Base-by-base conservation (phyloP, 2,797 vertebrate species). In the Ataeniobius toweri region DNA sequence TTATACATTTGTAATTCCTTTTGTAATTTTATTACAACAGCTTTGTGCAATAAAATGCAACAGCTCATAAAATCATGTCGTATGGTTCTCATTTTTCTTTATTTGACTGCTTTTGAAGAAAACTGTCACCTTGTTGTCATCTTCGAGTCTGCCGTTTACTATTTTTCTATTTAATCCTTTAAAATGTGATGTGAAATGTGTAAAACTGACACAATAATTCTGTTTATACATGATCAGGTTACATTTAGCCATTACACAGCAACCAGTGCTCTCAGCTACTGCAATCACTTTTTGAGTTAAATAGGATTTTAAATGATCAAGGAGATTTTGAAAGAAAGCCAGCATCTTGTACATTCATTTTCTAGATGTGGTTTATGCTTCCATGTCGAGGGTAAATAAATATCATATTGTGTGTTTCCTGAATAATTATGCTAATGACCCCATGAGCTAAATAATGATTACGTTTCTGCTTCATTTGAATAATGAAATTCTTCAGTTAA, bases 401-500 rank as follows among this genome's bases (percentile, higher is more conserved):
- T 87, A 87, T 77, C 59, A 80, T 87, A 81, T 85, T 70, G 77
- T 80, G 51, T 71, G 53, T 80, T 76, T 73, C 8, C 63, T 84
- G 41, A 88, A 88, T 89, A 86, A 86, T 90, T 91, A 89, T 89
- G 80, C 83, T 89, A 88, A 92, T 87, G 81, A 77, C 26, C 36
- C 69, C 72, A 80, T 73, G 63, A 85, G 81, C 55, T 79, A 86
- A 91, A 86, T 86, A 88, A 90, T 86, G 79, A 92, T 91, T 86
- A 88, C 83, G 86, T 89, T 86, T 89, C 80, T 85, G 83, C 75
- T 85, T 90, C 85, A 91, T 93, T 90, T 91, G 84, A 89, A 93
- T 91, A 88, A 91, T 91, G 61, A 84, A 83, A 82, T 90, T 81
- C 82, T 89, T 83, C 86, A 69, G 76, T 88, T 88, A 86, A 87